Base-by-base conservation (phyloP, 2,113 vertebrate species). In the Suricata suricatta region DNA sequence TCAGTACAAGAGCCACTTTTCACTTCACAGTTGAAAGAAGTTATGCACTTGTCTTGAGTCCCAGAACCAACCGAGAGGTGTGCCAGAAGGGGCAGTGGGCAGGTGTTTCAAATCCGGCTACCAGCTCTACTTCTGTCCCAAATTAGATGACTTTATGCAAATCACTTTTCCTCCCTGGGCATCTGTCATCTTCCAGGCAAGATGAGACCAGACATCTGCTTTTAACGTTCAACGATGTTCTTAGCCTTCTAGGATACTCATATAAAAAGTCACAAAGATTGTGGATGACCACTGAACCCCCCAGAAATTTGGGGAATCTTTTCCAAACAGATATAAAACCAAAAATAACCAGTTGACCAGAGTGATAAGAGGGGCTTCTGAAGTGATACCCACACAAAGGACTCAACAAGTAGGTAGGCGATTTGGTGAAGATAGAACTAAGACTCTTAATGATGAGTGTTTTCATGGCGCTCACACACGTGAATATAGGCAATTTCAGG, bases 71-170 rank as follows among this genome's bases (percentile, higher is more conserved):
- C 57, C 69, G n/a, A 54, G 38, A 76, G 11, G 92, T 52, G 38
- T 88, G 33, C 88, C 94, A 88, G n/a, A 81, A 88, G 66, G 44
- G 86, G 25, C 25, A 41, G 50, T 50, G 76, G 92, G 33, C 76
- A 93, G 16, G 60, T 90, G 15, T 52, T 54, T 68, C 90, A 82
- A 60, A 50, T 87, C 44, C 35, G 27, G 66, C 35, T 87, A 83
- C 50, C 16, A 74, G 68, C 3, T 92, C 89, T 14, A 21, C 54
- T 71, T 52, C 41, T 76, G 35, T 47, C 85, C 27, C 64, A 95
- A 96, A 84, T 90, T 33, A 83, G 81, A 95, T 90, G 71, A 7
- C 19, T 97, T 90, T 31, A 93, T 79, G 60, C 19, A 96, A 94
- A 92, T 93, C n/a, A 38, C 7, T 57, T 47, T 88, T 90, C 77